Base-by-base conservation (phyloP, 2,888 invertebrate genomes). In the Oxyteleia sp. region DNA sequence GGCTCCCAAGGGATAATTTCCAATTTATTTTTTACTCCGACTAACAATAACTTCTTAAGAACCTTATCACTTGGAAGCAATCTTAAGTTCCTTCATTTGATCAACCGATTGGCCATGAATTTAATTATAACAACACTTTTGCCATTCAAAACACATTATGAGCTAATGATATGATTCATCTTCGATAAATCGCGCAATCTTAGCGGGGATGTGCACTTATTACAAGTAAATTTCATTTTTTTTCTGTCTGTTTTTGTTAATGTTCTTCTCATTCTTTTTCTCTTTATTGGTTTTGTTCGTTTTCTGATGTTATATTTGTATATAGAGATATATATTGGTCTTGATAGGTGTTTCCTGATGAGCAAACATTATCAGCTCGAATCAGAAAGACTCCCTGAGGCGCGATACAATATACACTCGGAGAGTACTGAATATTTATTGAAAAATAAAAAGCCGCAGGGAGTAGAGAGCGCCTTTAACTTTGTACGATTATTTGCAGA, bases 381-480 rank as follows among this genome's bases (percentile, higher is more conserved):
- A 76, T 76, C 75, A 45, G 76, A 68, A 82, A 69, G 69, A 71
- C 75, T 82, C 75, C 71, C 71, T 23, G 29, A 76, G 82, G 82
- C 75, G 43, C 51, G 64, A 76, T 71, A 47, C 59, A 49, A 41
- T 53, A 43, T 55, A 57, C 49, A 41, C 38, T 13, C 23, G 35
- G 49, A 71, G 71, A 59, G 64, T 69, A 72, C 81, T 78, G 66
- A 74, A 72, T 82, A 78, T 78, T 82, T 78, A 74, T 72, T 82
- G 53, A 59, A 66, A 76, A 57, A 38, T 51, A 72, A 32, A 78
- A 68, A 32, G 51, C 61, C 43, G 49, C 76, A 68, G 68, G 76
- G 76, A 78, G 53, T 18, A 57, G 38, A 41, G 32, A 59, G 49
- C n/a, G n/a, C n/a, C n/a, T n/a, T 63, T 35, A 78, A 68, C 61